phyloP scores from a whole-genome alignment of 2,888 invertebrate genomes.

The Rhamnusium bicolor region DNA sequence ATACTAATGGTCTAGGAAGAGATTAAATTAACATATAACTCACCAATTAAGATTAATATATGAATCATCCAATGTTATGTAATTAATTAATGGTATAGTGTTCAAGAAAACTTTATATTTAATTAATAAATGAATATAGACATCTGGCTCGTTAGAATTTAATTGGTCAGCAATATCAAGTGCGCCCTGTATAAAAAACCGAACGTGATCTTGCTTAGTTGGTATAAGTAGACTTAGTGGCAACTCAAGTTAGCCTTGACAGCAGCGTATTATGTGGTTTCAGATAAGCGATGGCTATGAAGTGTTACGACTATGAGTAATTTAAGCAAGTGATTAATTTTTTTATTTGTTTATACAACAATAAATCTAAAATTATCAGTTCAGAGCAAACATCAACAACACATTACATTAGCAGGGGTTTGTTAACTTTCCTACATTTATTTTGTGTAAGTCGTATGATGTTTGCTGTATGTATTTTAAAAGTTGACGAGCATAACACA shows the following conservation, averaged over 20 bases:
- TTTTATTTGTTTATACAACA: conserved; percentile 28
- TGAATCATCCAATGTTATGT: background rate
- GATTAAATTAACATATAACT: conserved; percentile 10
- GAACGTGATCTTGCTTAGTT: background rate
- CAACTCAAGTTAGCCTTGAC: conserved; percentile 13
- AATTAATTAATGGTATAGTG: conserved; percentile 1
- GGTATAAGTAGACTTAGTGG: conserved; percentile 12
- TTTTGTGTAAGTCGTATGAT: background rate
- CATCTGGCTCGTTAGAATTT: conserved; percentile 7
- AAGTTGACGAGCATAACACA: conserved; percentile 2
- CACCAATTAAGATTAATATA: background rate
- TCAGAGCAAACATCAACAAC: conserved; percentile 25
- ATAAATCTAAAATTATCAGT: conserved; percentile 32
- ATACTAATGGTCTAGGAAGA: background rate
- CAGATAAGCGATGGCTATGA: conserved; percentile 28
- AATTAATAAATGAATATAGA: background rate
- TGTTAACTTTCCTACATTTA: conserved; percentile 2
- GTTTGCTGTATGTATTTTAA: background rate
- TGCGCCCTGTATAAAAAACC: conserved; percentile 10
- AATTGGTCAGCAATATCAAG: background rate
- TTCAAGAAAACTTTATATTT: background rate
- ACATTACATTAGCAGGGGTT: conserved; percentile 7
- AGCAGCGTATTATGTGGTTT: conserved; percentile 6
- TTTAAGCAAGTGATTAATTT: conserved; percentile 22
- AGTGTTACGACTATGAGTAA: too few relatives aligned